A percentile compares a stretch with the other conserved stretches of the same genome.
phyloP scores from a whole-genome alignment of 2,797 vertebrate species.

The Sus cebifrons region DNA sequence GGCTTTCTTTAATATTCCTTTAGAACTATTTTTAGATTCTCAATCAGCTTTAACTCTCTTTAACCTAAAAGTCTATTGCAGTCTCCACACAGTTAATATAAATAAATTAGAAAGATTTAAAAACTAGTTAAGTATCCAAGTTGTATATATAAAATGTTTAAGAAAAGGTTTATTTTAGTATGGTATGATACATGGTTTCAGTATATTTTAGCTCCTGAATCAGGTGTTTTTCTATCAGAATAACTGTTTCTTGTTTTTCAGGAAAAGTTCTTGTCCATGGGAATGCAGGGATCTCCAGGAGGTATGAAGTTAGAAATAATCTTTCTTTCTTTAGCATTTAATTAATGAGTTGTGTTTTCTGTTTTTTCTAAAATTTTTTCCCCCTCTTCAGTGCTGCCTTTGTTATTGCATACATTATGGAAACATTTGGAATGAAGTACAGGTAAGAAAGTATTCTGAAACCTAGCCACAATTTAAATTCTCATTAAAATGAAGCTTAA shows the following conservation, averaged over 20 bases:
- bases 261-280: conserved; percentile 99
- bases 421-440: conserved; percentile 99
- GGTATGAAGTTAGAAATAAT: conserved; percentile 89
- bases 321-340: background rate
- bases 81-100: conserved; percentile 5
- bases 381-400: conserved; percentile 93
- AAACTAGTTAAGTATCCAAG: conserved; percentile 59
- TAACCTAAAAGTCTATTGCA: conserved; percentile 37
- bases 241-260: conserved; percentile 86
- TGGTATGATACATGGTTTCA: conserved; percentile 32
- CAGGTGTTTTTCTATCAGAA: conserved; percentile 53
- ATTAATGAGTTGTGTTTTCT: background rate
- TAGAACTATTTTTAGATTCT: conserved; percentile 27
- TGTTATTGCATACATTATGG: conserved; percentile 99
- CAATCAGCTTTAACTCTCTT: conserved; percentile 58
- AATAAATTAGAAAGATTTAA: conserved; percentile 33
- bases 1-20: conserved; percentile 38
- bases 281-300: conserved; percentile 99
- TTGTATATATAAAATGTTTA: conserved; percentile 37
- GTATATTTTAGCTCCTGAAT: conserved; percentile 36
- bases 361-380: conserved; percentile 23
- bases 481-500: conserved; percentile 46
- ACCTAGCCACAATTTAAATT: background rate
- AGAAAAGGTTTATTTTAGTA: conserved; percentile 37
- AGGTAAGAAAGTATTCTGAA: conserved; percentile 91